A percentile compares a stretch with the other conserved stretches of the same genome.
Evolutionary conservation across 1,140 invertebrate species (phyloP).

Genomic region (Carposina sasakii): DNA sequence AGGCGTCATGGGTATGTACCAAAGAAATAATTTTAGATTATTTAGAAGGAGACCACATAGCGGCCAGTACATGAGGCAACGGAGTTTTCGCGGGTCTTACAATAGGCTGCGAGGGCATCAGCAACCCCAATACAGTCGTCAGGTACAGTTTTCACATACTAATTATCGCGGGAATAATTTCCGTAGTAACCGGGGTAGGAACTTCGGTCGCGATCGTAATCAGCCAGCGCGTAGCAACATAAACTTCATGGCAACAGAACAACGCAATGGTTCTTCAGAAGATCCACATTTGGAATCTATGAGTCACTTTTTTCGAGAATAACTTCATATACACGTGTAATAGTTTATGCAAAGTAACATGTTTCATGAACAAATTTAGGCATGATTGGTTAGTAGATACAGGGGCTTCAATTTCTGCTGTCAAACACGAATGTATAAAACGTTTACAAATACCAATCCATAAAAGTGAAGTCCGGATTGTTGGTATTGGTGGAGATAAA

Average conservation of each 20-base stretch:
- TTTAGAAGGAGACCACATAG: too few relatives aligned
- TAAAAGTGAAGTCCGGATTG: not conserved
- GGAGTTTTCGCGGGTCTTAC: not conserved
- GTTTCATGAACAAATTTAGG: not conserved
- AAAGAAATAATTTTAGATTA: not conserved
- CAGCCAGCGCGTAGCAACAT: not conserved
- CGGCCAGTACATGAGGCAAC: too few relatives aligned
- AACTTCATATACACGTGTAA: not conserved
- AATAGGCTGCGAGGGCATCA: not conserved
- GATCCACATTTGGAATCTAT: not conserved
- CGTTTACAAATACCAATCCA: not conserved
- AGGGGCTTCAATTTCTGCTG: not conserved
- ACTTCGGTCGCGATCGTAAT: not conserved
- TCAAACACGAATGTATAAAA: not conserved
- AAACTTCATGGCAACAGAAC: not conserved
- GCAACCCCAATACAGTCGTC: not conserved
- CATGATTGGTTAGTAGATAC: constrained; percentile 1
- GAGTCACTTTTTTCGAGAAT: constrained; percentile 3
- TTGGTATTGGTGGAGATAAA: not conserved
- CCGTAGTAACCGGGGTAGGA: too few relatives aligned
- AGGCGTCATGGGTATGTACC: not conserved
- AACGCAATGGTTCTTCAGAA: not conserved
- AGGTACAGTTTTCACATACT: not conserved
- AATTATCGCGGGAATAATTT: too few relatives aligned
- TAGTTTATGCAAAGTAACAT: not conserved